phyloP scores from a whole-genome alignment of 2,113 vertebrate genomes.

The Corythornis cristatus region DNA sequence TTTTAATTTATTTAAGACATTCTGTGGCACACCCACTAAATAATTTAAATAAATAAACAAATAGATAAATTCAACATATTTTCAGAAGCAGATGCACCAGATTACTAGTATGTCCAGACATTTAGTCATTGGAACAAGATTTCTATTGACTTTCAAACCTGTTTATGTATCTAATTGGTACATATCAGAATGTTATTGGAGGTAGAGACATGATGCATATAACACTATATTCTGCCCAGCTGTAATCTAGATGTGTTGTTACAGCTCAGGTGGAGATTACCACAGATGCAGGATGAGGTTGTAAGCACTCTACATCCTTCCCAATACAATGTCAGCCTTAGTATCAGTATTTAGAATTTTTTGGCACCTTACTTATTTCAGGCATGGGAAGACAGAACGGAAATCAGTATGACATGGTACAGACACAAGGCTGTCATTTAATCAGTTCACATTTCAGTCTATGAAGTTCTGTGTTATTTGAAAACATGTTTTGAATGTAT shows the following conservation, averaged over 20 bases:
- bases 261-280: not conserved
- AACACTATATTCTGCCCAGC: not conserved
- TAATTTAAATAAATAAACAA: not conserved
- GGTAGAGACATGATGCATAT: not conserved
- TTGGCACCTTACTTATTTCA: not conserved
- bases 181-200: not conserved
- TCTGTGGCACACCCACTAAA: not conserved
- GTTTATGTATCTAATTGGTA: not conserved
- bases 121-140: not conserved
- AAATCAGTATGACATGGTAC: not conserved
- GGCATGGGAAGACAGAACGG: not conserved
- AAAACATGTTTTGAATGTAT: not conserved
- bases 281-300: not conserved
- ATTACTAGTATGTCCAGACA: not conserved
- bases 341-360: not conserved
- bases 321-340: not conserved
- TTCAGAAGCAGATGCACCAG: rapidly evolving
- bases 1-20: not conserved
- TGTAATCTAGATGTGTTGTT: not conserved
- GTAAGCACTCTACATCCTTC: not conserved
- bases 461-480: not conserved
- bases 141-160: not conserved
- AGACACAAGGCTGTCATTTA: not conserved
- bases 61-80: too few relatives aligned
- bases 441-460: not conserved